Base-by-base conservation (phyloP, 2,797 vertebrate genomes). In the Paramormyrops hopkinsi region DNA sequence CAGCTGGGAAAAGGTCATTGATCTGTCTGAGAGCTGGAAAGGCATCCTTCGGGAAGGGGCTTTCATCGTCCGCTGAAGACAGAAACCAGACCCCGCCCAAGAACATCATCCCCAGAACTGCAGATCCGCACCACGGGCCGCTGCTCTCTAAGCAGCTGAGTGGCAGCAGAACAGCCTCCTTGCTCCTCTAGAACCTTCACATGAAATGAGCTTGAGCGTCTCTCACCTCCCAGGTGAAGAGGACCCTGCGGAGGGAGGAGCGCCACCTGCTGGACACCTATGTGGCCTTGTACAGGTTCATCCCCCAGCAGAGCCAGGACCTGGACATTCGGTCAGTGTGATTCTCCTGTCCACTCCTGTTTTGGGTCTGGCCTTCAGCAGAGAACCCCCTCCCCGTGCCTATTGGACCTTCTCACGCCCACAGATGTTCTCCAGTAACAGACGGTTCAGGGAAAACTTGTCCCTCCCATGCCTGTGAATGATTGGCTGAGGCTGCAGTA, bases 201-300 rank as follows among this genome's bases (percentile, higher is more conserved):
- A 37, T 76, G 69, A 41, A 17, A 76, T 76, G 33, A 17, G 56
- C 90, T 89, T 87, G 90, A 83, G 44, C 2, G 3, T 83, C 41
- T 83, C 41, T 88, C 91, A 76, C 91, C 73, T 92, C 95, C 88
- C 93, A 99, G 97, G 97, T 95, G 93, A 94, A 91, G 90, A 92
- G 88, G 91, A 93, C 95, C 91, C 92, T 96, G 51, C 9, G 22
- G 90, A 94, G 95, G 93, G 97, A 96, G 95, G 98, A 97, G 88
- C 89, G 95, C 87, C 94, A 97, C 90, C 97, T 97, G 93, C 95
- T 97, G 92, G 97, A 97, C 95, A 97, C 97, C 92, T 99, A 97
- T 5, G 97, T 99, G 96, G 98, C 99, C 96, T 97, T 99, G 97
- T 98, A 97, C 95, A 97, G 95, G 94, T 99, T 97, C 95, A 94